Conservation (phyloP, 2,888 invertebrate genomes). For the Melipona bicolor region DNA sequence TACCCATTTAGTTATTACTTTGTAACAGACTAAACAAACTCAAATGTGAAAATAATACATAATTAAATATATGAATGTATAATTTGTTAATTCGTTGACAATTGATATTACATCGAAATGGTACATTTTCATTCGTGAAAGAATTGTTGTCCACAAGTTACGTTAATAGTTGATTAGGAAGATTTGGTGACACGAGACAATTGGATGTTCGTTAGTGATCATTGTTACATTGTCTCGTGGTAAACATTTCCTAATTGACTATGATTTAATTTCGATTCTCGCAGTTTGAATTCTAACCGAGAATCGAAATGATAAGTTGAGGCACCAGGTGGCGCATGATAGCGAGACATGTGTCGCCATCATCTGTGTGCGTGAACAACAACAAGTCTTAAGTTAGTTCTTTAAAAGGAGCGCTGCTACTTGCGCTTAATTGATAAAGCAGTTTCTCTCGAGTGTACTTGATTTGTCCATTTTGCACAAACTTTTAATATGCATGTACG, state of each 20-base stretch:
- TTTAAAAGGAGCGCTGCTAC: not conserved
- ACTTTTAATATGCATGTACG: not conserved
- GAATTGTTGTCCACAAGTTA: not conserved
- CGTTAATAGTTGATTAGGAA: not conserved
- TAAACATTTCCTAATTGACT: not conserved
- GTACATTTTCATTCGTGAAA: not conserved
- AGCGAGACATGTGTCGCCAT: slow-evolving; percentile 47
- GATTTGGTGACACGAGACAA: not conserved
- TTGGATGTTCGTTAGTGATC: not conserved
- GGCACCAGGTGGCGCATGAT: slow-evolving; percentile 30
- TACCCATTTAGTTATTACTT: not conserved
- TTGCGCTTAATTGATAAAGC: slow-evolving; percentile 41
- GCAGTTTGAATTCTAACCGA: not conserved
- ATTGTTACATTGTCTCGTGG: not conserved
- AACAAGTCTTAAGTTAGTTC: not conserved
- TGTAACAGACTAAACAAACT: too few relatives aligned
- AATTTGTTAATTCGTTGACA: not conserved
- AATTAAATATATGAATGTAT: not conserved
- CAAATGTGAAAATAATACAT: not conserved
- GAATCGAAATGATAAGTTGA: not conserved
- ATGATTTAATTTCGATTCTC: slow-evolving; percentile 2
- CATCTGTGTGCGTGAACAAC: slow-evolving; percentile 6
- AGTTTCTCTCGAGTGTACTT: slow-evolving; percentile 27
- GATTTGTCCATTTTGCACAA: not conserved
- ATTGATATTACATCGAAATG: not conserved